Conservation (phyloP, 2,797 vertebrate species). For the Thripadectes ignobilis region DNA sequence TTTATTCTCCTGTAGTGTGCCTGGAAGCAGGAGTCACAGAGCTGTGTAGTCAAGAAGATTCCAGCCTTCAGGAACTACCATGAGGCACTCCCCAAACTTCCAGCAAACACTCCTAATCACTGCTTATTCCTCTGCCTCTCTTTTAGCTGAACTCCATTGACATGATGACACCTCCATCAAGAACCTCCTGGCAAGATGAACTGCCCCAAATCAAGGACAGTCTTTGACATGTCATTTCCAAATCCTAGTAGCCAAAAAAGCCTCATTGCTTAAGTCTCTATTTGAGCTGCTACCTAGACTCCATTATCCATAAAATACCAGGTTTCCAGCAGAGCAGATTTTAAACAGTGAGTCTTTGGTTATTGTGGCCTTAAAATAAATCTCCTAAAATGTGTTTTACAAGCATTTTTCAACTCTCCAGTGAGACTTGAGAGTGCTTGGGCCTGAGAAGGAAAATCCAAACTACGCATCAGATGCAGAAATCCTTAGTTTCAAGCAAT, state of each 20-base stretch:
- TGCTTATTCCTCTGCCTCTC: neutral
- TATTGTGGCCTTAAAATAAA: neutral
- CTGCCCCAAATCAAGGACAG: neutral
- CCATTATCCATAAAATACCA: neutral
- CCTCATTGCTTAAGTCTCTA: neutral
- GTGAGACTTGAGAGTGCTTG: neutral
- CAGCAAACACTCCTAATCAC: neutral
- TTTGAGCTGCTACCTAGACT: neutral
- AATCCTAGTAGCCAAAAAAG: neutral
- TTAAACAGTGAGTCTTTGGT: neutral
- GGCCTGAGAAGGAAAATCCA: neutral
- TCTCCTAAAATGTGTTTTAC: neutral
- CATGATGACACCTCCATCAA: neutral
- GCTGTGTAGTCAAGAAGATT: fast-evolving
- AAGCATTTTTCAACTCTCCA: neutral
- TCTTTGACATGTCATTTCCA: neutral
- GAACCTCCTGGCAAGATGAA: neutral
- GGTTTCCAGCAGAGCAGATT: neutral
- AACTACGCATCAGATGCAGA: neutral
- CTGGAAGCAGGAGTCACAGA: neutral
- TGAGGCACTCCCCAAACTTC: neutral
- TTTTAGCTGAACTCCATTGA: neutral
- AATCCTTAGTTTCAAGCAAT: neutral
- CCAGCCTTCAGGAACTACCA: neutral
- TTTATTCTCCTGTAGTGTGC: neutral